Conservation (phyloP, 2,888 invertebrate species). For the Diplolepis rosae region DNA sequence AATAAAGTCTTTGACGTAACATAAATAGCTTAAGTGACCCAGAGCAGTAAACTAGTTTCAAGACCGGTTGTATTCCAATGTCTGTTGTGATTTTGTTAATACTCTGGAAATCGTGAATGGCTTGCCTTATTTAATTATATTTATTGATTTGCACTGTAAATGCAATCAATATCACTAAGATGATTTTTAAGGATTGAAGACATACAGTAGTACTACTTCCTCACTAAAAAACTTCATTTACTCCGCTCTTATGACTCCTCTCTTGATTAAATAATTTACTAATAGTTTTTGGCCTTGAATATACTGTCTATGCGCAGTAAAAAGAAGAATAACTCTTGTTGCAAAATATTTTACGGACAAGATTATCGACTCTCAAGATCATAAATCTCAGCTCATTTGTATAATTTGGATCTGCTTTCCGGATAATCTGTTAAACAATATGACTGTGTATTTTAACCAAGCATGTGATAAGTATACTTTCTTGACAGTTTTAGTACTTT, state of each 20-base stretch:
- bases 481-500: too few species aligned
- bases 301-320: too few species aligned
- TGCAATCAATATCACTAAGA: background rate
- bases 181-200: background rate
- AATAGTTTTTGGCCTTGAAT: background rate
- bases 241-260: background rate
- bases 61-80: slow-evolving; percentile 9
- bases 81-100: slow-evolving; percentile 9
- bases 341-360: too few species aligned
- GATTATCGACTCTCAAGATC: too few species aligned
- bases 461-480: too few species aligned
- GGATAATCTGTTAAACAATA: too few species aligned
- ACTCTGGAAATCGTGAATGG: background rate
- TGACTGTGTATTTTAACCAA: too few species aligned
- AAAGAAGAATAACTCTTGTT: too few species aligned
- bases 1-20: slow-evolving; percentile 2
- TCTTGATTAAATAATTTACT: background rate
- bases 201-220: background rate
- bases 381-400: too few species aligned
- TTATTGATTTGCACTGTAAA: background rate
- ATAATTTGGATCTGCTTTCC: too few species aligned
- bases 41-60: background rate
- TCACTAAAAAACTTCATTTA: background rate
- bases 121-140: background rate
- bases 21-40: background rate